Conservation (phyloP, 2,888 invertebrate species). For the Amiota communis region DNA sequence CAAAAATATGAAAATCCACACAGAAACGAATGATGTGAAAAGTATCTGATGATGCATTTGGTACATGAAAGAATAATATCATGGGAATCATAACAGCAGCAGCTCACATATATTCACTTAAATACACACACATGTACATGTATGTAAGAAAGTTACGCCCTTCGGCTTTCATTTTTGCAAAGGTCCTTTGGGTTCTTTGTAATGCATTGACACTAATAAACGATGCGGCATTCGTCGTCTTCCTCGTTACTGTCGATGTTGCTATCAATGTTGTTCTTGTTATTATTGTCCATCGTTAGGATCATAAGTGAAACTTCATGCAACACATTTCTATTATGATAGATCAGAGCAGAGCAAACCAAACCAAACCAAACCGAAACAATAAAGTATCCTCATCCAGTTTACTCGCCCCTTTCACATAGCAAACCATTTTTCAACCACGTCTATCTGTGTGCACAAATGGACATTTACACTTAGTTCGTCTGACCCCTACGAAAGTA, state of each 20-base stretch:
- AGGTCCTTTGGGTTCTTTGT: slow-evolving; percentile 44
- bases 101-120: slow-evolving; percentile 3
- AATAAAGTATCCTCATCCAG: not conserved
- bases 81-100: slow-evolving; percentile 42
- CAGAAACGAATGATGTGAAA: too few species aligned
- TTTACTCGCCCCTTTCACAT: not conserved
- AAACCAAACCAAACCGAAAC: slow-evolving; percentile 5
- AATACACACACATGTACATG: not conserved
- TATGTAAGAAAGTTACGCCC: slow-evolving; percentile 8
- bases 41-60: too few species aligned
- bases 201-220: slow-evolving; percentile 52
- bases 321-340: slow-evolving; percentile 29
- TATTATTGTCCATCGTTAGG: slow-evolving; percentile 39
- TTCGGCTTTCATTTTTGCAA: slow-evolving; percentile 27
- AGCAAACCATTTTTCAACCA: not conserved
- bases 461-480: slow-evolving; percentile 19
- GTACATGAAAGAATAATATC: slow-evolving; percentile 35
- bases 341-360: slow-evolving; percentile 2
- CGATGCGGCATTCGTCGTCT: slow-evolving; percentile 41
- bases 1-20: not conserved
- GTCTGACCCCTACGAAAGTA: slow-evolving; percentile 5
- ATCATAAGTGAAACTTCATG: slow-evolving; percentile 35
- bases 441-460: not conserved
- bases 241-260: not conserved
- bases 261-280: slow-evolving; percentile 32